Conservation (phyloP, 92 coral and sea anemone genomes). For the Parazoanthus atlanticus region DNA sequence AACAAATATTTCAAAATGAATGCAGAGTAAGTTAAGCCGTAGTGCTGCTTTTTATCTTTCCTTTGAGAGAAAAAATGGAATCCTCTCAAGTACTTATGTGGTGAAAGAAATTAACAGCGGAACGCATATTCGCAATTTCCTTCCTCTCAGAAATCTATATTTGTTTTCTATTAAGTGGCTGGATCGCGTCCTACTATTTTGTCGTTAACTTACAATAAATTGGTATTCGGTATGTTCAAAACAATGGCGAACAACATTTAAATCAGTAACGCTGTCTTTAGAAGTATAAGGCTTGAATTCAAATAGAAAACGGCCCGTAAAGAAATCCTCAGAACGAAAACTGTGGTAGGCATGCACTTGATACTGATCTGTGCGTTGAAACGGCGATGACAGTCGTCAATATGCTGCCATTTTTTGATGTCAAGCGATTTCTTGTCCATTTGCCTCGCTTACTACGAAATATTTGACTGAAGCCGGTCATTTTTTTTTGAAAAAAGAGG, state of each 20-base stretch:
- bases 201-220: background rate
- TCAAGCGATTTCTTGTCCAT: background rate
- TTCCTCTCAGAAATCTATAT: slow-evolving; percentile 26
- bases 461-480: background rate
- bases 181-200: background rate
- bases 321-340: background rate
- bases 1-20: background rate
- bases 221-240: background rate
- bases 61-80: background rate
- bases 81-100: background rate
- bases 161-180: slow-evolving; percentile 22
- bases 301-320: no score
- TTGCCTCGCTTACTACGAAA: background rate
- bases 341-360: background rate
- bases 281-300: background rate
- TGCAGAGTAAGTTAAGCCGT: background rate
- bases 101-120: slow-evolving; percentile 16
- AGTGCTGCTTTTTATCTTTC: background rate
- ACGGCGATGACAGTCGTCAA: background rate
- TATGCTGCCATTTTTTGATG: background rate
- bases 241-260: background rate
- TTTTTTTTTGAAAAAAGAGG: background rate
- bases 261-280: background rate
- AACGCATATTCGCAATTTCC: slow-evolving; percentile 19
- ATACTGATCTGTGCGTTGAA: slow-evolving; percentile 6